Conservation (phyloP, 2,888 invertebrate genomes). For the Polymixis flavicincta region DNA sequence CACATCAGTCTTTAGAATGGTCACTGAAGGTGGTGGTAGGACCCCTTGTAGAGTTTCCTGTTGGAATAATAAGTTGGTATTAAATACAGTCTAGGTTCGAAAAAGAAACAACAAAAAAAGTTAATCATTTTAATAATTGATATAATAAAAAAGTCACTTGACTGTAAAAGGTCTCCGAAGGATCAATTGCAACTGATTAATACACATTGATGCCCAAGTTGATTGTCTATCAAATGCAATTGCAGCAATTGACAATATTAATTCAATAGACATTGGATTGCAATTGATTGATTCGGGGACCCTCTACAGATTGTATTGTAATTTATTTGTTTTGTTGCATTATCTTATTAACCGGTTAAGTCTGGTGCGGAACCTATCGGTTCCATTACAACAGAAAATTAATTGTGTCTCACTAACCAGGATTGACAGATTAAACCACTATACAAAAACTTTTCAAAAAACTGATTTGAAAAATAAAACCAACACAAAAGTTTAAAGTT, state of each 20-base stretch:
- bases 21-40: constrained; percentile 94
- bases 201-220: no score
- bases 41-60: constrained; percentile 92
- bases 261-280: no score
- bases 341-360: no score
- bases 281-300: no score
- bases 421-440: no score
- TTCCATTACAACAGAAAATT: no score
- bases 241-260: no score
- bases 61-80: constrained; percentile 12
- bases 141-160: neutral
- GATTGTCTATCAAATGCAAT: no score
- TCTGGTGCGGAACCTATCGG: no score
- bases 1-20: constrained; percentile 92
- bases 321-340: neutral
- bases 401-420: no score
- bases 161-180: neutral
- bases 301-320: neutral
- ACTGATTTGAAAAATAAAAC: neutral
- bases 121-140: neutral
- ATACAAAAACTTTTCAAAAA: neutral
- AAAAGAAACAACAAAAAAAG: neutral
- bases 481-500: neutral
- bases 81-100: neutral
- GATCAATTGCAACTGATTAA: no score